Base-by-base conservation (phyloP, 92 coral and sea anemone species). In the Plumapathes pennacea region DNA sequence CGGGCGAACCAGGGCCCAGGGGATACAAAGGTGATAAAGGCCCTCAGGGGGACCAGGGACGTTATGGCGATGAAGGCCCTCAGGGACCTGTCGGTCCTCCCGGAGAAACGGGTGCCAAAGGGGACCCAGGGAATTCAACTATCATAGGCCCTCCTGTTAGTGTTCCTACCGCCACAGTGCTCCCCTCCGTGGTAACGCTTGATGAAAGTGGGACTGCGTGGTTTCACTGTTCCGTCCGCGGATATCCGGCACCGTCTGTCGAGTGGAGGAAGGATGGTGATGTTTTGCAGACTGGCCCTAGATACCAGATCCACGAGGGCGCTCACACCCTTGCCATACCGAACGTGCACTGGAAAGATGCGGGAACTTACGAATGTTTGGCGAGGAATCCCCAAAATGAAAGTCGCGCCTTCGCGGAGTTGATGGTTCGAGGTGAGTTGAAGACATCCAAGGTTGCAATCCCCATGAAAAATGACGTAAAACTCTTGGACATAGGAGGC, bases 281-380 rank as follows among this genome's bases (percentile, higher is more conserved):
- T 4, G 60, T 51, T 19, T 69, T 81, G 2, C 4, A 12, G 28
- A 25, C 15, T 38, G 78, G 83, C 8, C 43, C 5, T 11, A 74
- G 68, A 37, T 68, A 75, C 47, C 22, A 24, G 18, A 14, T 67
- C 51, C 72, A 38, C 27, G 46, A 56, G 7, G 47, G 50, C 26
- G 53, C 63, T 19, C 83, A 83, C 0, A 74, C 46, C 41, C 27
- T 82, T 26, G 62, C 27, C 10, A 54, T 82, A 12, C 54, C 10
- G 45, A 62, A 75, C 46, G 72, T 42, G 1, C 65, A 58, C 62
- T 68, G 53, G 48, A 67, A 82, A 12, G 89, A 82, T 46, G 62
- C 68, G 0, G 89, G 89, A 26, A 67, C 25, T 49, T 82, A 82
- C 39, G 89, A 82, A 24, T 82, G 89, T 44, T 68, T 62, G 0